phyloP scores from a whole-genome alignment of 2,888 invertebrate genomes.

The Troides helena region DNA sequence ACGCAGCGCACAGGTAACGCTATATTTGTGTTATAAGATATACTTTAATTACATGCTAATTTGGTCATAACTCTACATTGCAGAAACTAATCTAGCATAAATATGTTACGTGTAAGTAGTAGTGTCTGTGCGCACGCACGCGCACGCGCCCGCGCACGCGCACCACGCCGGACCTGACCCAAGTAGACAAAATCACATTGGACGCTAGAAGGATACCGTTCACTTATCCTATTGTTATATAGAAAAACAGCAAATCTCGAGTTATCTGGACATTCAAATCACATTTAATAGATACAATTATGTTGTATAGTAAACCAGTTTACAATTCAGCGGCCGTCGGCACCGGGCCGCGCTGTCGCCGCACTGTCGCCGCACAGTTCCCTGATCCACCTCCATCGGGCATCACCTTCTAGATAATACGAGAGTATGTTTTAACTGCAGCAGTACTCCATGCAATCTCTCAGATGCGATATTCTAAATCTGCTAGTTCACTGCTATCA shows the following conservation, averaged over 20 bases:
- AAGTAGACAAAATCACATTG: constrained; percentile 49
- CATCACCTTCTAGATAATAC: too few relatives aligned
- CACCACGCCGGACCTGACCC: constrained; percentile 36
- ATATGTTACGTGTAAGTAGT: constrained; percentile 44
- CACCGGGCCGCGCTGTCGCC: constrained; percentile 20
- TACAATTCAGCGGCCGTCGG: constrained; percentile 31
- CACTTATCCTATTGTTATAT: constrained; percentile 48
- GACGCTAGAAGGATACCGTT: constrained; percentile 55
- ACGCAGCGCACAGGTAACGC: constrained; percentile 48
- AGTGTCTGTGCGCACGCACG: constrained; percentile 23
- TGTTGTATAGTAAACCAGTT: constrained; percentile 40
- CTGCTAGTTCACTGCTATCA: too few relatives aligned
- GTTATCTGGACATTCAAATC: constrained; percentile 67
- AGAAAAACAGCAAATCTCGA: constrained; percentile 63
- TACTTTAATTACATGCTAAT: constrained; percentile 61
- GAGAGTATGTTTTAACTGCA: too few relatives aligned
- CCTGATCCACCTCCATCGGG: neutral
- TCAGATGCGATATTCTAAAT: too few relatives aligned
- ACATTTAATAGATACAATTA: constrained; percentile 49
- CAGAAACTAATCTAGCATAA: constrained; percentile 68
- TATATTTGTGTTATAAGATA: constrained; percentile 67
- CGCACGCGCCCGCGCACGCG: constrained; percentile 18
- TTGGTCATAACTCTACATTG: constrained; percentile 75
- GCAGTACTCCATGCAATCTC: too few relatives aligned
- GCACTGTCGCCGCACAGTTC: too few relatives aligned